Conservation (phyloP, 2,113 vertebrate genomes). For the Xiphias gladius region DNA sequence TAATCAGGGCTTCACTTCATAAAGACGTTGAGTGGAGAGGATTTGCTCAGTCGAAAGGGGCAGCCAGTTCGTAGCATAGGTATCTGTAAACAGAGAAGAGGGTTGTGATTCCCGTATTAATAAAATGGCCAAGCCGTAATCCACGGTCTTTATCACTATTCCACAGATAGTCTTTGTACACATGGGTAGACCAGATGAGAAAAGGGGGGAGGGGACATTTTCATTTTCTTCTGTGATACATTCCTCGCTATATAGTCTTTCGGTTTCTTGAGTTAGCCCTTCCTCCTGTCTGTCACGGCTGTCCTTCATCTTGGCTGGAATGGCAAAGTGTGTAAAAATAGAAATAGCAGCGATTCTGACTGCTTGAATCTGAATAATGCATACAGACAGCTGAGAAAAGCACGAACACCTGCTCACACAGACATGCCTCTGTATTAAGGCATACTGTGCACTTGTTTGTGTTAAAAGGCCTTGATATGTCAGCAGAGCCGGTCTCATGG, state of each 20-base stretch:
- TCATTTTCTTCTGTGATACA: neutral
- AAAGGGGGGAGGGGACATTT: slow-evolving; percentile 1
- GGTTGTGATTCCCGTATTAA: slow-evolving; percentile 20
- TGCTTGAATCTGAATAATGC: slow-evolving; percentile 66
- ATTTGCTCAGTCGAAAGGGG: neutral
- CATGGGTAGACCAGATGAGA: slow-evolving; percentile 6
- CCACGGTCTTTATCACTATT: slow-evolving; percentile 35
- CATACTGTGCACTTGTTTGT: neutral
- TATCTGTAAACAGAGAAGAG: neutral
- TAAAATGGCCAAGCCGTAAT: slow-evolving; percentile 24
- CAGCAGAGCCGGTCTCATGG: neutral
- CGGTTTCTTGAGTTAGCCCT: neutral
- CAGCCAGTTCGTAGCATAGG: neutral
- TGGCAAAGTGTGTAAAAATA: slow-evolving; percentile 51
- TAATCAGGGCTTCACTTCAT: neutral
- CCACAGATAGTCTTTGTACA: slow-evolving; percentile 39
- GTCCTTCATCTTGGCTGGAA: slow-evolving; percentile 4
- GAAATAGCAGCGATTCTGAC: slow-evolving; percentile 30
- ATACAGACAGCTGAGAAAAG: slow-evolving; percentile 48
- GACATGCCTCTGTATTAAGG: neutral
- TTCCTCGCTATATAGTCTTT: neutral
- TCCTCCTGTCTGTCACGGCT: neutral
- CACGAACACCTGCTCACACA: neutral
- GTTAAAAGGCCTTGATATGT: neutral
- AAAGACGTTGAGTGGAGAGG: neutral